phyloP scores from a whole-genome alignment of 2,888 invertebrate genomes.

The Drosophila limbata region DNA sequence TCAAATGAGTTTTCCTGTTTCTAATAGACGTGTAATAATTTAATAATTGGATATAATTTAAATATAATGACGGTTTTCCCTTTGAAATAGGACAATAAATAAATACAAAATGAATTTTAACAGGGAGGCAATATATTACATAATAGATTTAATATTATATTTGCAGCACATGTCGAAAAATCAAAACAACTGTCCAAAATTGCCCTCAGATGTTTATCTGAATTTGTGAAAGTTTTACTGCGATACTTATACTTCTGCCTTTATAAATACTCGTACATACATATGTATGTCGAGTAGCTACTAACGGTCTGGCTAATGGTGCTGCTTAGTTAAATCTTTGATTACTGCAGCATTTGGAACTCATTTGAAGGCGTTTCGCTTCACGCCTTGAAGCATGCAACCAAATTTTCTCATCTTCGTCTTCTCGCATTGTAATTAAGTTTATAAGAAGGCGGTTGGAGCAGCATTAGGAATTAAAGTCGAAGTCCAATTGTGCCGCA shows the following conservation, averaged over 20 bases:
- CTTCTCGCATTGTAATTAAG: slow-evolving; percentile 65
- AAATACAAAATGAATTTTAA: neutral
- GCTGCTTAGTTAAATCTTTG: slow-evolving; percentile 50
- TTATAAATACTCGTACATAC: neutral
- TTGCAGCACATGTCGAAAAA: slow-evolving; percentile 2
- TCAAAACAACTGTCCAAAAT: slow-evolving; percentile 3
- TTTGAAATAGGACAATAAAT: neutral
- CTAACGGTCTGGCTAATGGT: slow-evolving; percentile 61
- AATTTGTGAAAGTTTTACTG: slow-evolving; percentile 6
- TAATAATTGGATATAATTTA: neutral
- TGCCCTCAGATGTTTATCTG: slow-evolving; percentile 7
- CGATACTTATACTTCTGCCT: slow-evolving; percentile 1
- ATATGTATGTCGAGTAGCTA: slow-evolving; percentile 29
- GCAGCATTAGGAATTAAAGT: slow-evolving; percentile 30
- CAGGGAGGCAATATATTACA: neutral
- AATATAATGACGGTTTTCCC: neutral
- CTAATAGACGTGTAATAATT: neutral
- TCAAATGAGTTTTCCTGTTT: neutral
- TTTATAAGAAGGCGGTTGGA: slow-evolving; percentile 57
- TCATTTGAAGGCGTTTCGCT: slow-evolving; percentile 22
- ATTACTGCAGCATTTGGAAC: slow-evolving; percentile 37
- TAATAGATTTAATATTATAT: neutral
- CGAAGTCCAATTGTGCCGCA: slow-evolving; percentile 53
- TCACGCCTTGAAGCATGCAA: slow-evolving; percentile 49
- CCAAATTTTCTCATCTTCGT: slow-evolving; percentile 17